Base-by-base conservation (phyloP, 2,888 invertebrate genomes). In the Trachelus troglodyta region DNA sequence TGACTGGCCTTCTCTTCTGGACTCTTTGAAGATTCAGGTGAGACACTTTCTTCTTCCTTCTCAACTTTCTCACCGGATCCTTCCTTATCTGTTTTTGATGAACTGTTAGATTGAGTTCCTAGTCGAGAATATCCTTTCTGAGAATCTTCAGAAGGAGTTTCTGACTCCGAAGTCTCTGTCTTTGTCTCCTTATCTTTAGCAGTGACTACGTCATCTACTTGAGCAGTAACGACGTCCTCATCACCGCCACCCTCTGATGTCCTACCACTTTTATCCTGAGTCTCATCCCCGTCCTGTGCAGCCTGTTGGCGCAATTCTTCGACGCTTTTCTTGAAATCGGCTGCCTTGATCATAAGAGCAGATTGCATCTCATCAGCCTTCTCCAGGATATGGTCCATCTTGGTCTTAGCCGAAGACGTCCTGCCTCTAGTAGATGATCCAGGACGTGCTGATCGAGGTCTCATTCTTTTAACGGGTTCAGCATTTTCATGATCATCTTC, bases 11-110 rank as follows among this genome's bases (percentile, higher is more conserved):
- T 86, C 23, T 56, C 40, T 56, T 56, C 40, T 56, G 40, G 40
- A 23, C 90, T 79, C 86, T 88, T 80, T 87, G 90, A 81, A 85
- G 88, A 69, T 86, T 89, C 77, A 88, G 87, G 83, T 89, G 88
- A 80, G 86, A 81, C 78, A 85, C 81, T 83, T 69, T 88, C 87
- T 69, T 86, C 81, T 30, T 75, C 37, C 3, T 80, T 77, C 83
- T 89, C 86, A 69, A 87, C 86, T 75, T 37, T 73, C 34, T 40
- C 71, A 30, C 76, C 77, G 40, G 68, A 69, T 69, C 40, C 74
- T 12, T 76, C 76, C 69, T 75, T 78, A 6, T 56, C 40, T 31
- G 40, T 56, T 56, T 56, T 56, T 23, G 40, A 23, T 56, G 40
- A 56, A 56, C 40, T 56, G 23, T 56, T 56, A 23, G 31, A 76